A percentile compares a stretch with the other conserved stretches of the same genome.
Evolutionary conservation across 2,888 invertebrate species (phyloP).

Genomic region (Yponomeuta plumbellus): DNA sequence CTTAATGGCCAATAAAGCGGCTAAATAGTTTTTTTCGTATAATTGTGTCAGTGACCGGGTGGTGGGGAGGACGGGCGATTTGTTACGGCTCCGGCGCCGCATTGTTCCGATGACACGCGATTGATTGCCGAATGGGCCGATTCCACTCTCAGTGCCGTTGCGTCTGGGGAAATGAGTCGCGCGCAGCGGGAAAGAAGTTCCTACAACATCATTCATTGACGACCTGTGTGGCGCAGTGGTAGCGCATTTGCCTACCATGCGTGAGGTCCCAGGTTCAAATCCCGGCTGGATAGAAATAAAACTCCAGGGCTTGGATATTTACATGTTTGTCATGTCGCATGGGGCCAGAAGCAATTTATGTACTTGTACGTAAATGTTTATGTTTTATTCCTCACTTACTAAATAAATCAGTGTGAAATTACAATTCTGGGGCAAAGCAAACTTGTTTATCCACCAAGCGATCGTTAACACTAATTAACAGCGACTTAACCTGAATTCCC

Average conservation of each 20-base stretch:
- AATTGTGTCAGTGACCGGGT: conserved; percentile 14
- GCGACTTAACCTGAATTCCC: neutral
- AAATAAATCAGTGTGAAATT: neutral
- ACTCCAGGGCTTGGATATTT: no score
- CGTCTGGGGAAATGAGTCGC: neutral
- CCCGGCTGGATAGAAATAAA: no score
- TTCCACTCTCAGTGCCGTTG: neutral
- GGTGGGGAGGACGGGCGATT: neutral
- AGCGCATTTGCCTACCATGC: no score
- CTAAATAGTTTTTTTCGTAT: conserved; percentile 53
- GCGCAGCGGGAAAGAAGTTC: neutral
- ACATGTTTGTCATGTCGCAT: no score
- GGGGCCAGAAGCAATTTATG: no score
- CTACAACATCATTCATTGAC: neutral
- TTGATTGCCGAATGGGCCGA: neutral
- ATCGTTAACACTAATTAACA: neutral
- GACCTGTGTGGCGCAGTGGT: no score
- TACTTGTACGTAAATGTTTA: no score
- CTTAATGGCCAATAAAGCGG: conserved; percentile 51
- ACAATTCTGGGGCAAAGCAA: neutral
- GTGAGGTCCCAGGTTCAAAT: no score
- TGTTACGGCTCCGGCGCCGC: conserved; percentile 7
- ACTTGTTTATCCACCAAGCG: neutral
- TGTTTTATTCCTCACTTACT: neutral
- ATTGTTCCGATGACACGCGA: neutral